Evolutionary conservation across 37 sponge, comb jelly and placozoan species (phyloP).

Genomic region (Bolinopsis microptera): DNA sequence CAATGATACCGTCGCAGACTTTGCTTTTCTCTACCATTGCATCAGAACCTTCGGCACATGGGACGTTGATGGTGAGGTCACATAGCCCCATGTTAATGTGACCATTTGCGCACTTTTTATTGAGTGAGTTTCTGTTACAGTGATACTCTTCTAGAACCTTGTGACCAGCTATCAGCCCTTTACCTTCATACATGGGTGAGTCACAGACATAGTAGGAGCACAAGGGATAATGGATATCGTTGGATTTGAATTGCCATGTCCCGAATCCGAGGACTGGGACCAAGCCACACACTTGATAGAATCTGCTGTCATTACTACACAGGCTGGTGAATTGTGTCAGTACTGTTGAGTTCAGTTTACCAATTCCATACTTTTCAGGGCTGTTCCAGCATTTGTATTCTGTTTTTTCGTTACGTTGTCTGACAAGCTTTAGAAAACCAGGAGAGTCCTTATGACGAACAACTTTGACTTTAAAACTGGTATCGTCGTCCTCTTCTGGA

Average conservation of each 20-base stretch:
- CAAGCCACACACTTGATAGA: slow-evolving; percentile 7
- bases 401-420: not conserved
- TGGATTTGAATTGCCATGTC: not conserved
- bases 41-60: not conserved
- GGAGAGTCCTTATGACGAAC: not conserved
- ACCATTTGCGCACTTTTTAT: not conserved
- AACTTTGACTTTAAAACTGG: not conserved
- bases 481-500: not conserved
- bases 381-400: slow-evolving; percentile 28
- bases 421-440: slow-evolving; percentile 27
- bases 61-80: not conserved
- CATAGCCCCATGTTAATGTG: slow-evolving; percentile 4
- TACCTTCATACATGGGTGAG: not conserved
- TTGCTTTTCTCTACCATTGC: not conserved
- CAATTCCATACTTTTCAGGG: not conserved
- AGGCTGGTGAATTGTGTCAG: not conserved
- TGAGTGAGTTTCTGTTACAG: not conserved
- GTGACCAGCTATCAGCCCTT: not conserved
- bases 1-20: not conserved
- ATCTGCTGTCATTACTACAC: not conserved
- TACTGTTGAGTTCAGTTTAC: not conserved
- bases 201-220: not conserved
- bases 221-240: not conserved
- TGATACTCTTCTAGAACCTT: not conserved
- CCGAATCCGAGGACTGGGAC: not conserved